Base-by-base conservation (phyloP, 2,888 invertebrate species). In the Malthinus seriepunctatus region DNA sequence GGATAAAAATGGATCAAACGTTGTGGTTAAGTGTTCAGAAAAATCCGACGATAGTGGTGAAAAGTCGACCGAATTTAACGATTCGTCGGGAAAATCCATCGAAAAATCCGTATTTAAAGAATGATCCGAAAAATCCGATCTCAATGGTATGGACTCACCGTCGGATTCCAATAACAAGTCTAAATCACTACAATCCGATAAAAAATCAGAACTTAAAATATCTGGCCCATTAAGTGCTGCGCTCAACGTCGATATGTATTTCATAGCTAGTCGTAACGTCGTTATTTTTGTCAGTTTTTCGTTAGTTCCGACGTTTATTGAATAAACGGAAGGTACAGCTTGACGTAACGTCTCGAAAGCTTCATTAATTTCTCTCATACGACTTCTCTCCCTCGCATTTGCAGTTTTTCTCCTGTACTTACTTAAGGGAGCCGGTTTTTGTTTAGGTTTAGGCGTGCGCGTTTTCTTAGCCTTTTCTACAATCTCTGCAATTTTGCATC, bases 331-430 rank as follows among this genome's bases (percentile, higher is more conserved):
- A 6, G 87, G 87, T 31, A 88, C 83, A 4, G 82, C 84, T 56
- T 80, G 79, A 57, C 86, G 79, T 15, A 88, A 76, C 9, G 81
- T 77, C 70, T 87, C 87, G 71, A 88, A 88, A 1, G 87, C 88
- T 48, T 81, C 80, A 75, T 88, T 88, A 62, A 88, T 88, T 70
- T 88, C 87, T 60, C 84, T 78, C 88, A 88, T 88, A 54, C 88
- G 77, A 60, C 80, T 82, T 52, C 88, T 73, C 71, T 88, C 88
- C 4, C 88, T 73, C 0, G 86, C 86, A 73, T 88, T 88, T 3
- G 88, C 88, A 14, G 87, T 87, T 76, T 85, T 85, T 64, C 88
- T 79, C 15, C 88, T 76, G 77, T 88, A 88, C 74, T 88, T 88
- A 73, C 86, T 86, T 53, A 88, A 74, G 7, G 87, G 87, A 6